Conservation (phyloP, 2,888 invertebrate genomes). For the Tigriopus californicus region DNA sequence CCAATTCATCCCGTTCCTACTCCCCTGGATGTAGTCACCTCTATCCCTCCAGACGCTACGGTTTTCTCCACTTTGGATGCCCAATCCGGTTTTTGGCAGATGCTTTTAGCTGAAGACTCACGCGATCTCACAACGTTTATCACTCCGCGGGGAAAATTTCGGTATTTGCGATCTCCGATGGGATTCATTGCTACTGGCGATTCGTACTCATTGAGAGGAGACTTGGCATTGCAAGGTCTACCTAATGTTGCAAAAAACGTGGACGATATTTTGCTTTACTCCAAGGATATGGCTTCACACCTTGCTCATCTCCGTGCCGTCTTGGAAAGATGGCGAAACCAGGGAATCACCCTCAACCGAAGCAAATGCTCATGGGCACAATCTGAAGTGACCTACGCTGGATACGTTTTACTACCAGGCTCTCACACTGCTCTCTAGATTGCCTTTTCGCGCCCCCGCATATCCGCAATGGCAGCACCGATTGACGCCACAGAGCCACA, state of each 20-base stretch:
- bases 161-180: constrained; percentile 8
- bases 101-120: neutral
- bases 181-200: constrained; percentile 13
- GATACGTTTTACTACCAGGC: neutral
- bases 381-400: neutral
- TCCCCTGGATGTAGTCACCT: constrained; percentile 4
- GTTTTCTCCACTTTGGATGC: constrained; percentile 13
- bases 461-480: too few species aligned
- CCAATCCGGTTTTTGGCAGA: constrained; percentile 13
- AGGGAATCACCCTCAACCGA: constrained; percentile 6
- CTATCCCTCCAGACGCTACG: neutral
- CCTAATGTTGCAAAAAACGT: constrained; percentile 9
- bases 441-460: too few species aligned
- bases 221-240: constrained; percentile 8
- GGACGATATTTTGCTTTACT: neutral
- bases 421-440: too few species aligned
- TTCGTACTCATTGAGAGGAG: constrained; percentile 8
- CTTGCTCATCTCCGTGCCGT: neutral
- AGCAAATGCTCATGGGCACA: neutral
- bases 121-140: constrained; percentile 9
- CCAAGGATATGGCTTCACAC: neutral
- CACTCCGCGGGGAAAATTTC: neutral
- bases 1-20: constrained; percentile 11
- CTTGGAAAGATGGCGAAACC: neutral
- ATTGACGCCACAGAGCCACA: too few species aligned